Evolutionary conservation across 1,140 invertebrate genomes (phyloP).

Genomic region (Dendroctonus ponderosae): DNA sequence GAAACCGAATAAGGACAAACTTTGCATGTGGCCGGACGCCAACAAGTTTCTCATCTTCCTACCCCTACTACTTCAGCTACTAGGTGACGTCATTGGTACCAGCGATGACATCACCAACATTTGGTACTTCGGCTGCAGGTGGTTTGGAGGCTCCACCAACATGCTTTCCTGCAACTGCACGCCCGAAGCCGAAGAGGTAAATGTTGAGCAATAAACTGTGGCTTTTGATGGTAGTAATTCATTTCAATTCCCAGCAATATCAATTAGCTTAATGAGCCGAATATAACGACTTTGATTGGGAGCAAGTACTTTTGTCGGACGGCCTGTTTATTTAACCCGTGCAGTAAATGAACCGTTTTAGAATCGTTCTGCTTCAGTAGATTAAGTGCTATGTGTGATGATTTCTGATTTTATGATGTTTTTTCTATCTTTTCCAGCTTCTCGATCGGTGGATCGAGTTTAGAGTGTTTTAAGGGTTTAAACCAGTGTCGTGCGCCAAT

Average conservation of each 20-base stretch:
- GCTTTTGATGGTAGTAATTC: slow-evolving; percentile 7
- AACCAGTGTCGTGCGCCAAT: too few relatives aligned
- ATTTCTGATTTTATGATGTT: neutral
- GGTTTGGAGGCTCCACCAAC: slow-evolving; percentile 35
- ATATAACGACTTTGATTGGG: slow-evolving; percentile 3
- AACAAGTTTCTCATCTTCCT: neutral
- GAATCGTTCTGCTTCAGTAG: neutral
- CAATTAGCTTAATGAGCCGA: slow-evolving; percentile 15
- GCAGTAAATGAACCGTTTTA: neutral
- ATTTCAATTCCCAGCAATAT: slow-evolving; percentile 2
- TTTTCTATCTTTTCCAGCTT: too few relatives aligned
- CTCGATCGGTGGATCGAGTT: too few relatives aligned
- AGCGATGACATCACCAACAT: slow-evolving; percentile 36
- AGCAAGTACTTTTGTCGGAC: slow-evolving; percentile 1
- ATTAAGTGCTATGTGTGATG: neutral
- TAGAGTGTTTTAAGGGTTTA: too few relatives aligned
- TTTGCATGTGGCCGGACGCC: neutral
- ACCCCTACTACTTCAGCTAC: neutral
- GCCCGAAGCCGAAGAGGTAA: slow-evolving; percentile 37
- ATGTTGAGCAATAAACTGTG: neutral
- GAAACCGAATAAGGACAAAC: neutral
- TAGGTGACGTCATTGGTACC: slow-evolving; percentile 1
- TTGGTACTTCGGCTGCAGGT: slow-evolving; percentile 37
- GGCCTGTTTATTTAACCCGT: slow-evolving; percentile 4
- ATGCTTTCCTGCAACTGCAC: slow-evolving; percentile 37